Conservation (phyloP, 2,797 vertebrate genomes). For the Threskiornis aethiopicus region DNA sequence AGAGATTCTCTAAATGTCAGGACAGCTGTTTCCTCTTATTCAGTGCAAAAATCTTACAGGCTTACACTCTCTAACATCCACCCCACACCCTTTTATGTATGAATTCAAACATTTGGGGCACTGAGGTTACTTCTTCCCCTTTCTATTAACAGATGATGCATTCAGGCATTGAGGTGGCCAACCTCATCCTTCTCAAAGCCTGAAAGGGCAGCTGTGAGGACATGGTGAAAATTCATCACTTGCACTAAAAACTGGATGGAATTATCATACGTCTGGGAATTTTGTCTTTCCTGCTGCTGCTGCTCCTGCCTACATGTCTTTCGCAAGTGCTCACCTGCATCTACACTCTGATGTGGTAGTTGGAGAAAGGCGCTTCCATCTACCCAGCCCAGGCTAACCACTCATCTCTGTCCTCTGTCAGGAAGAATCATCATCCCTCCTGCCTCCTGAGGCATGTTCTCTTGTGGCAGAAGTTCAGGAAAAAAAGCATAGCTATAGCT, state of each 20-base stretch:
- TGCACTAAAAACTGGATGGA: not conserved
- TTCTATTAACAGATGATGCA: not conserved
- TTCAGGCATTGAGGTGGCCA: not conserved
- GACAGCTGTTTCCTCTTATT: not conserved
- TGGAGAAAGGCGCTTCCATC: not conserved
- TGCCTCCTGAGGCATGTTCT: not conserved
- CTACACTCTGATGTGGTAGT: not conserved
- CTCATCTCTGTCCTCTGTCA: not conserved
- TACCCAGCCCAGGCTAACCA: not conserved
- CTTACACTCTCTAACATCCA: not conserved
- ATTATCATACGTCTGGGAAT: not conserved
- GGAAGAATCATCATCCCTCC: not conserved
- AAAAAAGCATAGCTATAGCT: not conserved
- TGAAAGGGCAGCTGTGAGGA: not conserved
- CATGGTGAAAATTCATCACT: not conserved
- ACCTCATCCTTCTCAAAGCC: not conserved
- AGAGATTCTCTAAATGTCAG: not conserved
- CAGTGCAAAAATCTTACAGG: not conserved
- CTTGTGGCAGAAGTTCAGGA: not conserved
- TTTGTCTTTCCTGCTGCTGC: not conserved
- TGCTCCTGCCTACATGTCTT: not conserved
- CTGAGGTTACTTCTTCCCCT: not conserved
- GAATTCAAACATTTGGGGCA: not conserved
- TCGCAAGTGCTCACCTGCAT: not conserved
- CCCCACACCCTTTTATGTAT: not conserved